Evolutionary conservation across 2,888 invertebrate species (phyloP).

Genomic region (Clepsis dumicolana): DNA sequence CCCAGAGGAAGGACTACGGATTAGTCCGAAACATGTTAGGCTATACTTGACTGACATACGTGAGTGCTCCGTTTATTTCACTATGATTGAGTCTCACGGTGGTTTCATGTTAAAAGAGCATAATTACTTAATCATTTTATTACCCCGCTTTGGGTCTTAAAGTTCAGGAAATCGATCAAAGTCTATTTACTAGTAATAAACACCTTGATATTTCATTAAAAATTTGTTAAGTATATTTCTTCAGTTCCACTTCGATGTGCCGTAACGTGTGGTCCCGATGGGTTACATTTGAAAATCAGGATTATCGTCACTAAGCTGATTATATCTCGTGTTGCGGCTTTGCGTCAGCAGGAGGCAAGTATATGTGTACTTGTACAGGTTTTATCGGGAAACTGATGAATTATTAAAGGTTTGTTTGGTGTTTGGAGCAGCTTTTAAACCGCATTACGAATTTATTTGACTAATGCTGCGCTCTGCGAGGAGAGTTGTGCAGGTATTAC

Average conservation of each 20-base stretch:
- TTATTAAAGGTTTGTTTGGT: conserved; percentile 29
- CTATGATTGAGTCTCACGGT: no score
- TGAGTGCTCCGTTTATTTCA: no score
- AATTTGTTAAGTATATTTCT: neutral
- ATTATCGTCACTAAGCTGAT: conserved; percentile 24
- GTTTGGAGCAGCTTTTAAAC: conserved; percentile 26
- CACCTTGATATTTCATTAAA: neutral
- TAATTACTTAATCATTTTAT: no score
- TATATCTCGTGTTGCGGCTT: conserved; percentile 23
- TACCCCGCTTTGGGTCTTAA: neutral
- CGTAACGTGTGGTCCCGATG: neutral
- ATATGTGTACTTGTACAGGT: conserved; percentile 1
- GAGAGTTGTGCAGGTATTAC: neutral
- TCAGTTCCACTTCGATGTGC: neutral
- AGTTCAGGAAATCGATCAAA: neutral
- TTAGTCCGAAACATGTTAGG: no score
- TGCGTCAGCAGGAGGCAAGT: neutral
- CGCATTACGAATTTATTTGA: conserved; percentile 24
- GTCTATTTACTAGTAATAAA: neutral
- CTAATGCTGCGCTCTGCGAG: conserved; percentile 8
- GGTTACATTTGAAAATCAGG: neutral
- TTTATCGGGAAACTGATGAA: conserved; percentile 27
- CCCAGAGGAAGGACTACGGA: no score
- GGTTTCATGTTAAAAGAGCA: no score
- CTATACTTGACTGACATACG: no score